Percentiles rank a stretch among this genome's conserved stretches.
These are phyloP conservation scores for Sinocyclocheilus maitianheensis DNA, from an alignment of 2,113 vertebrate species.

Conservation along the genomic window DNA sequence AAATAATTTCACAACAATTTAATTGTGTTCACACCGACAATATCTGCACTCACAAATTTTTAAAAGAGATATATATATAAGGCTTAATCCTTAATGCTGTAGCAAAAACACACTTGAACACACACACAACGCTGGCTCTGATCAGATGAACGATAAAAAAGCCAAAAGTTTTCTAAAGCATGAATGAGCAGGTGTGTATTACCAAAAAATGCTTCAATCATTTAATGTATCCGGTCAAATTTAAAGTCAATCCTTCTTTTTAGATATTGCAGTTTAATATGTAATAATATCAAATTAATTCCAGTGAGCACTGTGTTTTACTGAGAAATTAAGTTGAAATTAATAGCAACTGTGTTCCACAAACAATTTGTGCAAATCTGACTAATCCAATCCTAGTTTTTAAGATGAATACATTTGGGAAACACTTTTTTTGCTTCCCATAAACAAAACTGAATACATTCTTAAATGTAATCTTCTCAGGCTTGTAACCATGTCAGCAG, in stretches of 20 bases:
- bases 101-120: background rate
- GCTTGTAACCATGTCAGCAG: constrained; percentile 25
- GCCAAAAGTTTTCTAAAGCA: background rate
- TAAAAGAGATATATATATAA: background rate
- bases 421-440: background rate
- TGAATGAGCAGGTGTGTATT: constrained; percentile 4
- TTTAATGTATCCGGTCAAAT: background rate
- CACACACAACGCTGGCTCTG: background rate
- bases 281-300: background rate
- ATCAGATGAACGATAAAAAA: background rate
- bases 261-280: background rate
- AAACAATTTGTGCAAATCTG: background rate
- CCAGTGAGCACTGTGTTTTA: background rate
- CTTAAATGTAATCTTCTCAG: background rate
- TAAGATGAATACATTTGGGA: background rate
- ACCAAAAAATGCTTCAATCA: background rate
- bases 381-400: background rate
- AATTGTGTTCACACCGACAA: background rate
- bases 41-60: background rate
- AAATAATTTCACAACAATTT: background rate
- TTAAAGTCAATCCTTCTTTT: background rate
- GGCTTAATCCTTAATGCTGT: background rate
- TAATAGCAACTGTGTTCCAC: background rate
- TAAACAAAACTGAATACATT: background rate
- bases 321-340: background rate